Conservation (phyloP, 2,113 vertebrate species). For the Apteryx mantelli region DNA sequence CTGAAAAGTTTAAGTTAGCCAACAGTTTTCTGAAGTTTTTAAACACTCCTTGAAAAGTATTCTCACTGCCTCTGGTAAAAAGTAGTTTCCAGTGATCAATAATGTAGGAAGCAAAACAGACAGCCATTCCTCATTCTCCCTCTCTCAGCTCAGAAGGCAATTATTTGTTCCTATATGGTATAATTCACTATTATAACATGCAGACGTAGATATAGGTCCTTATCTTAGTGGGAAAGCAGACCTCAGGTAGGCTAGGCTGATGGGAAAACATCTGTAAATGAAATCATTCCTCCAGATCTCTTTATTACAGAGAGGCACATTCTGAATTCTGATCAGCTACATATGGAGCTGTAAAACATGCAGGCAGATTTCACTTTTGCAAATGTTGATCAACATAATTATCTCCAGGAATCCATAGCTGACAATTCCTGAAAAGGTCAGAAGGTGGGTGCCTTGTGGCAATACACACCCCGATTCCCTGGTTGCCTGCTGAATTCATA, state of each 20-base stretch:
- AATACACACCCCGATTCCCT: not conserved
- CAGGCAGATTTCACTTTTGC: not conserved
- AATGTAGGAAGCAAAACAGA: not conserved
- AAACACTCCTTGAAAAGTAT: not conserved
- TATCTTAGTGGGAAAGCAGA: not conserved
- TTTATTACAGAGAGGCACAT: not conserved
- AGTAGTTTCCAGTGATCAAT: not conserved
- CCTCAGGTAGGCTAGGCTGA: not conserved
- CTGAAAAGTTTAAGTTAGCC: not conserved
- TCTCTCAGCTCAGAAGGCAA: not conserved
- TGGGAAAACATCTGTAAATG: not conserved
- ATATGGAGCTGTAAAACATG: not conserved
- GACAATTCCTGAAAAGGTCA: not conserved
- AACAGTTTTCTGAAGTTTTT: not conserved
- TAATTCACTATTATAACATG: not conserved
- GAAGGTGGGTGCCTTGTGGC: not conserved
- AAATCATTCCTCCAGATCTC: not conserved
- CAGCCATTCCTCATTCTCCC: not conserved
- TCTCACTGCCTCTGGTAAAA: not conserved
- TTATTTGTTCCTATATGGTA: not conserved
- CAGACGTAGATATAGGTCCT: not conserved
- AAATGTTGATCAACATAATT: fast-evolving
- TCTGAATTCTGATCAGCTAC: not conserved
- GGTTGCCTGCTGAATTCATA: not conserved
- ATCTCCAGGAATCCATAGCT: not conserved